Evolutionary conservation across 2,888 invertebrate species (phyloP).

Genomic region (Napeogenes sylphis): DNA sequence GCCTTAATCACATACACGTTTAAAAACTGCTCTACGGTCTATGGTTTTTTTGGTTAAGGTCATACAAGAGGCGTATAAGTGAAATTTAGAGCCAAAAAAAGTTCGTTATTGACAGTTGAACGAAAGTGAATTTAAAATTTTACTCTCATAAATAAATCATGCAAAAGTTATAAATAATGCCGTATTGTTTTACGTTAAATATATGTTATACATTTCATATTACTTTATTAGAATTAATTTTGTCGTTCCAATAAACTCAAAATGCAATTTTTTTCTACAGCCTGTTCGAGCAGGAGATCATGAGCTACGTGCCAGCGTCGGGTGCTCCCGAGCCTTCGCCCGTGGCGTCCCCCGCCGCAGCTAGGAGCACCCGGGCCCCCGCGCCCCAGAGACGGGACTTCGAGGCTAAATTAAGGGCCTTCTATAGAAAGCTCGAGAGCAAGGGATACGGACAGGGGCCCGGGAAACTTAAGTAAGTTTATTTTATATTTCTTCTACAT

Average conservation of each 20-base stretch:
- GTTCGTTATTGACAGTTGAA: slow-evolving; percentile 19
- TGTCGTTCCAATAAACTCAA: neutral
- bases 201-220: too few relatives aligned
- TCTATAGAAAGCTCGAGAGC: slow-evolving; percentile 95
- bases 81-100: slow-evolving; percentile 23
- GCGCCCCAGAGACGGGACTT: slow-evolving; percentile 96
- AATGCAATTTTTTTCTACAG: slow-evolving; percentile 68
- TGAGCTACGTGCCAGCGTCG: slow-evolving; percentile 93
- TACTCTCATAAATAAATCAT: neutral
- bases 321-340: slow-evolving; percentile 77
- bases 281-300: slow-evolving; percentile 98
- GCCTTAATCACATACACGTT: neutral
- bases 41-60: slow-evolving; percentile 46
- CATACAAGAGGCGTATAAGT: slow-evolving; percentile 25
- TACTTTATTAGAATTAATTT: too few relatives aligned
- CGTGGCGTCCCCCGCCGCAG: slow-evolving; percentile 88
- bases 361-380: slow-evolving; percentile 88
- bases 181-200: too few relatives aligned
- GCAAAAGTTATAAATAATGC: too few relatives aligned
- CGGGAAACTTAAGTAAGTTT: slow-evolving; percentile 93
- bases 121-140: slow-evolving; percentile 23
- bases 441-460: slow-evolving; percentile 99
- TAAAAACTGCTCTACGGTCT: slow-evolving; percentile 38
- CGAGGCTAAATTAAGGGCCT: slow-evolving; percentile 95
- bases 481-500: neutral